Evolutionary conservation across 2,888 invertebrate genomes (phyloP).

Genomic region (Hanleya hanleyi): DNA sequence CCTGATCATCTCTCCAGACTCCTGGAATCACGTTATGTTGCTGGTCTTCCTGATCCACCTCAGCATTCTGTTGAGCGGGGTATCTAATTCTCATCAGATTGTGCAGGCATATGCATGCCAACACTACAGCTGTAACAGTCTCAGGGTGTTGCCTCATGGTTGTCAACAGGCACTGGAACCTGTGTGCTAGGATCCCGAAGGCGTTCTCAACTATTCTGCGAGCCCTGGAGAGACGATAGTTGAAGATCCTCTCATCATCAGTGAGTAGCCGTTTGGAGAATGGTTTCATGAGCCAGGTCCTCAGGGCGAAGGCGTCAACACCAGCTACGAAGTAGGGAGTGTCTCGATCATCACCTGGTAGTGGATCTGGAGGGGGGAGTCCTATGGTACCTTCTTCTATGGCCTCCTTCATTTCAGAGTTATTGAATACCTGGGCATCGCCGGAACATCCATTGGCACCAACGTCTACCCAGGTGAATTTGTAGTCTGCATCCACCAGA

Average conservation of each 20-base stretch:
- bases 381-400: constrained; percentile 31
- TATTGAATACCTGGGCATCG: constrained; percentile 34
- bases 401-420: constrained; percentile 31
- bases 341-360: constrained; percentile 32
- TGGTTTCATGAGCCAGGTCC: constrained; percentile 46
- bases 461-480: constrained; percentile 6
- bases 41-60: constrained; percentile 39
- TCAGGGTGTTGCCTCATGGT: constrained; percentile 38
- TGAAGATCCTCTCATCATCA: constrained; percentile 40
- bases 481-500: not conserved
- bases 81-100: constrained; percentile 38
- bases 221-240: constrained; percentile 47
- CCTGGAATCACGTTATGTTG: constrained; percentile 35
- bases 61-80: constrained; percentile 28
- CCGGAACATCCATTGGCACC: constrained; percentile 26
- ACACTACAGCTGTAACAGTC: constrained; percentile 22
- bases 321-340: constrained; percentile 44
- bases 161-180: constrained; percentile 34
- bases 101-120: constrained; percentile 35
- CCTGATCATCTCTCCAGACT: constrained; percentile 32
- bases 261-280: constrained; percentile 33
- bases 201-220: constrained; percentile 43
- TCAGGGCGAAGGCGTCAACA: constrained; percentile 48
- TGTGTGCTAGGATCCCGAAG: constrained; percentile 44
- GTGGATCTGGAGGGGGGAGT: constrained; percentile 29